Evolutionary conservation across 2,797 vertebrate species (phyloP), one percentile per base, ranked within the genome.

Genomic region (Diplodus puntazzo): DNA sequence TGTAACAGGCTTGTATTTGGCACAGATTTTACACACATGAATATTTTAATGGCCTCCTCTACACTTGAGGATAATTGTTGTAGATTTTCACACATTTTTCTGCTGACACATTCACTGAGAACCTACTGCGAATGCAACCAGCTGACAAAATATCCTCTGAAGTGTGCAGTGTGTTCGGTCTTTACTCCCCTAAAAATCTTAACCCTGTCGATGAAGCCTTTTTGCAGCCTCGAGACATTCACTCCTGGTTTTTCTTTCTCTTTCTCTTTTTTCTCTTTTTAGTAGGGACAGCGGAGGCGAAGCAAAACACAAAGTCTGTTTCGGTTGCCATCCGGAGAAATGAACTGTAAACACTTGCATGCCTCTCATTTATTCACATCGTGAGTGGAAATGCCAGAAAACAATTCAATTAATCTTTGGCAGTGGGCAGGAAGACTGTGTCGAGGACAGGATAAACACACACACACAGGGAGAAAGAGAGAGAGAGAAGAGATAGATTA

Each of bases 391-490:
- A 87, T 69, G 92, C 86, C 91, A 92, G 85, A 91, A 89, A 92
- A 88, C 82, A 89, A 91, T 88, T 88, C 58, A 81, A 87, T 92
- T 87, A 87, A 87, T 92, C 86, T 89, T 83, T 89, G 80, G 86
- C 63, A 60, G 68, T 70, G 57, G 27, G 69, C 48, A 83, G 79
- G 60, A 79, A 78, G 69, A 79, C 66, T 78, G 71, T 77, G 73
- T 30, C 30, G 55, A 54, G 69, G 57, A 87, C 69, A 77, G 79
- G 42, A 77, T 80, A 78, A 87, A 87, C 70, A 77, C 62, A 81
- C 65, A 88, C 73, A 66, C 25, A 30, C 20, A 27, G 1, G 3
- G 21, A 16, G 45, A 68, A 21, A 57, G 14, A 6, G 27, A 4
- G 30, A 58, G 53, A 50, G 53, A 50, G 59, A 73, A 54, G 50